Percentiles rank a stretch among this genome's conserved stretches.
phyloP scores from a whole-genome alignment of 1,140 invertebrate species.

The Drosophila jambulina region DNA sequence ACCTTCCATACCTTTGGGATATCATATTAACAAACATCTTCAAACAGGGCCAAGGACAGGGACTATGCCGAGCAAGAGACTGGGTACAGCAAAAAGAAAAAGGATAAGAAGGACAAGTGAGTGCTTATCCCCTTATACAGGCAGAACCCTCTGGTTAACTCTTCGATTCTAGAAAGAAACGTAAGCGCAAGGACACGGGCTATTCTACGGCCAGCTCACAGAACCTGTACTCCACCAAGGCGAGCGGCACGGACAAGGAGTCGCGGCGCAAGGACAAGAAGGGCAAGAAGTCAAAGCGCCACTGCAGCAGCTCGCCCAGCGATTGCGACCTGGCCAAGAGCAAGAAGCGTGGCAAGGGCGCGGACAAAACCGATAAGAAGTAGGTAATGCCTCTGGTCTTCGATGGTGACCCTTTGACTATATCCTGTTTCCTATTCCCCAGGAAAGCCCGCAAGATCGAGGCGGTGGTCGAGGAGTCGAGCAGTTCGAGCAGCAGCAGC shows the following conservation, averaged over 20 bases:
- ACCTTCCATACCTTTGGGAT: neutral
- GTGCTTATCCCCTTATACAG: neutral
- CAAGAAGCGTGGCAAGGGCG: slow-evolving; percentile 72
- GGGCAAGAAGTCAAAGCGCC: slow-evolving; percentile 74
- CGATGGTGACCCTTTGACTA: neutral
- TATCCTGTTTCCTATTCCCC: neutral
- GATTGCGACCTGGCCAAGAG: slow-evolving; percentile 73
- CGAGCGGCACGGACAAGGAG: slow-evolving; percentile 66
- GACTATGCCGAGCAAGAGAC: slow-evolving; percentile 79
- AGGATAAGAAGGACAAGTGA: slow-evolving; percentile 73
- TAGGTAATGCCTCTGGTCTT: slow-evolving; percentile 39
- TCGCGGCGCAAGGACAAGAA: slow-evolving; percentile 77
- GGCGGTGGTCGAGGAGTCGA: slow-evolving; percentile 78
- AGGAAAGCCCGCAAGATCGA: slow-evolving; percentile 79
- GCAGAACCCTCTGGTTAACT: neutral
- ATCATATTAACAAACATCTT: neutral
- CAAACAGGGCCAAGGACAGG: slow-evolving; percentile 66
- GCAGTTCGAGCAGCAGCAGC: slow-evolving; percentile 62
- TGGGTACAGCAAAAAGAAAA: slow-evolving; percentile 72
- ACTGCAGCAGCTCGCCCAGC: slow-evolving; percentile 71
- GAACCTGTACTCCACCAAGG: slow-evolving; percentile 83
- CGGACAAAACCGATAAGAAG: slow-evolving; percentile 77
- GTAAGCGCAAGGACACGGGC: slow-evolving; percentile 87
- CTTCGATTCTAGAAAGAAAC: slow-evolving; percentile 70
- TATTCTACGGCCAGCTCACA: slow-evolving; percentile 89